Evolutionary conservation across 2,797 vertebrate species (phyloP).

Genomic region (Ispidina lecontei): DNA sequence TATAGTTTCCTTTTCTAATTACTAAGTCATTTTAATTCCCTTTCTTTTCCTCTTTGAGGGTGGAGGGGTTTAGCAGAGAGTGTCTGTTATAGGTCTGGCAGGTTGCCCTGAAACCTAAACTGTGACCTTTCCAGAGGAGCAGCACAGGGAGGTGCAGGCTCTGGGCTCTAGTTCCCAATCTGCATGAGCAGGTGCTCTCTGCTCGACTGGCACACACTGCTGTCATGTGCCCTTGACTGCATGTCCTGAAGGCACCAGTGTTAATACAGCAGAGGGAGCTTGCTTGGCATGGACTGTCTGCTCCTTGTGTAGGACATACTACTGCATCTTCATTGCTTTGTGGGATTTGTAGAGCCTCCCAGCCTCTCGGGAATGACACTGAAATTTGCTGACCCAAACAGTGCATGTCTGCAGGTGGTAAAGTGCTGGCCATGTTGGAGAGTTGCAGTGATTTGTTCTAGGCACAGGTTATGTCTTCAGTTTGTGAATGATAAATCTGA

Average conservation of each 20-base stretch:
- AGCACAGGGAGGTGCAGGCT: neutral
- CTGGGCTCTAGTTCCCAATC: neutral
- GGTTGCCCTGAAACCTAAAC: too few species aligned
- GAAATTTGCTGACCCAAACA: neutral
- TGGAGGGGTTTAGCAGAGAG: too few species aligned
- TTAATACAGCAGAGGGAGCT: neutral
- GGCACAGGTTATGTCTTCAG: neutral
- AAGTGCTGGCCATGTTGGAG: neutral
- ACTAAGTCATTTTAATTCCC: too few species aligned
- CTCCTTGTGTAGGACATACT: neutral
- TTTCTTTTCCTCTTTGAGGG: too few species aligned
- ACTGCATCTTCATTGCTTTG: neutral
- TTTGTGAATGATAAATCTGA: neutral
- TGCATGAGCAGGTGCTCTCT: neutral
- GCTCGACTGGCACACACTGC: neutral
- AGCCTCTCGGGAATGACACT: neutral
- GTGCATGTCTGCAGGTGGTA: neutral
- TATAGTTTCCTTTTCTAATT: too few species aligned
- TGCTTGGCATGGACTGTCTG: accelerated
- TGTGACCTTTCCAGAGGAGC: neutral
- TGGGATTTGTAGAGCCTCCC: neutral
- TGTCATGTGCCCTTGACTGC: neutral
- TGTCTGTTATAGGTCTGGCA: too few species aligned
- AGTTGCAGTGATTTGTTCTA: neutral
- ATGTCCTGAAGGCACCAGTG: neutral